Percentiles rank a stretch among this genome's conserved stretches.
Conservation (phyloP, 2,113 vertebrate genomes). For the Orycteropus afer region DNA sequence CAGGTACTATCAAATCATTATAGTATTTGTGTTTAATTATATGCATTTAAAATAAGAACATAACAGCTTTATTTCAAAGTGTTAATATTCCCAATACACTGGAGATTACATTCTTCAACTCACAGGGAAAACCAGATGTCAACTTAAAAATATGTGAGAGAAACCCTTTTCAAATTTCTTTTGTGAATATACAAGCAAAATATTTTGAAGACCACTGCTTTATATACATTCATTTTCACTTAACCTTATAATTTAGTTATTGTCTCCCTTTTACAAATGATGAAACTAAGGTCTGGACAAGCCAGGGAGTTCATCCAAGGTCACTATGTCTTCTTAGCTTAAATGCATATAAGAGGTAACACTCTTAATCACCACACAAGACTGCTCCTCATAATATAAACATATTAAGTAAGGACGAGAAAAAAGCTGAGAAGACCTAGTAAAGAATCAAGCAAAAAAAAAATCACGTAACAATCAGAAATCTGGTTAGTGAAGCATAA, state of each 20-base stretch:
- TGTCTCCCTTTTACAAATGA: slow-evolving; percentile 5
- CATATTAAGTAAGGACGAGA: neutral
- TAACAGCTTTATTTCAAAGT: slow-evolving; percentile 47
- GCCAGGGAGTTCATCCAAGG: neutral
- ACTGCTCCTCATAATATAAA: neutral
- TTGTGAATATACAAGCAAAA: neutral
- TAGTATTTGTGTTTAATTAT: slow-evolving; percentile 25
- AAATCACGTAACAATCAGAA: neutral
- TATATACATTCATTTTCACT: neutral
- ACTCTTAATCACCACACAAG: neutral
- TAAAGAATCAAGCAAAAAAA: neutral
- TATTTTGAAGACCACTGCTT: slow-evolving; percentile 9
- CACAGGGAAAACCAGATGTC: neutral
- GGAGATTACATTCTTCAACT: slow-evolving; percentile 39
- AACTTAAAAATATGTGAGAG: slow-evolving; percentile 7
- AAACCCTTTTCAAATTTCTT: neutral
- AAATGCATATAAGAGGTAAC: neutral
- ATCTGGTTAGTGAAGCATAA: neutral
- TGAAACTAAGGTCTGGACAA: slow-evolving; percentile 26
- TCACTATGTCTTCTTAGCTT: neutral
- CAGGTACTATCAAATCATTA: neutral
- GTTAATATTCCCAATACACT: slow-evolving; percentile 28
- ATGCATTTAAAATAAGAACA: slow-evolving; percentile 30
- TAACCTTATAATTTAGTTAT: neutral
- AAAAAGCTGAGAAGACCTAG: neutral